Evolutionary conservation across 2,888 invertebrate genomes (phyloP).

Genomic region (Cheilosia soror): DNA sequence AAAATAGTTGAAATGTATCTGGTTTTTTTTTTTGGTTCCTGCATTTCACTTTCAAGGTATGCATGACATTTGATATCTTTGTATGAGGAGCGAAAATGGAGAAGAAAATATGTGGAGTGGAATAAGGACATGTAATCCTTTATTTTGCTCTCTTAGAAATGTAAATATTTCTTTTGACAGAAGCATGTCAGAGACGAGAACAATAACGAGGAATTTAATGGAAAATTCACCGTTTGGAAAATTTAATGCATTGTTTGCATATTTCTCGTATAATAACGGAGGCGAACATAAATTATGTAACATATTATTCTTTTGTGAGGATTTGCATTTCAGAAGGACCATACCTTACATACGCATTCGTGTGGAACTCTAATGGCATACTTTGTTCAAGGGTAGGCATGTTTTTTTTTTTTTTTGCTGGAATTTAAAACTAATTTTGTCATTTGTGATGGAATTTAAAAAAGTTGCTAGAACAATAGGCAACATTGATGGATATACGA

Average conservation of each 20-base stretch:
- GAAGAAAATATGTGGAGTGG: not conserved
- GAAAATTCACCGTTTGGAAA: conserved; percentile 21
- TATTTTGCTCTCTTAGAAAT: conserved; percentile 19
- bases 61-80: conserved; percentile 53
- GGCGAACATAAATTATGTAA: conserved; percentile 26
- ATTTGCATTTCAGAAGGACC: conserved; percentile 29
- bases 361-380: not conserved
- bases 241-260: conserved; percentile 54
- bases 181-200: conserved; percentile 6
- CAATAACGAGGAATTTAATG: conserved; percentile 34
- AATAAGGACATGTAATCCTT: conserved; percentile 23
- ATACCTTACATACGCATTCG: not conserved
- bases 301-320: conserved; percentile 15
- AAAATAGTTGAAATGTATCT: conserved; percentile 37
- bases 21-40: not conserved
- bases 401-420: not conserved
- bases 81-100: not conserved
- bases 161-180: conserved; percentile 24
- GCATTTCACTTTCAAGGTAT: conserved; percentile 30
- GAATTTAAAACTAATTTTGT: no score
- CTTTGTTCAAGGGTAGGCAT: no score
- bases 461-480: no score
- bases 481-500: no score
- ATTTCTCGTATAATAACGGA: conserved; percentile 14
- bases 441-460: no score